Conservation (phyloP, 2,888 invertebrate species). For the Ochropacha duplaris region DNA sequence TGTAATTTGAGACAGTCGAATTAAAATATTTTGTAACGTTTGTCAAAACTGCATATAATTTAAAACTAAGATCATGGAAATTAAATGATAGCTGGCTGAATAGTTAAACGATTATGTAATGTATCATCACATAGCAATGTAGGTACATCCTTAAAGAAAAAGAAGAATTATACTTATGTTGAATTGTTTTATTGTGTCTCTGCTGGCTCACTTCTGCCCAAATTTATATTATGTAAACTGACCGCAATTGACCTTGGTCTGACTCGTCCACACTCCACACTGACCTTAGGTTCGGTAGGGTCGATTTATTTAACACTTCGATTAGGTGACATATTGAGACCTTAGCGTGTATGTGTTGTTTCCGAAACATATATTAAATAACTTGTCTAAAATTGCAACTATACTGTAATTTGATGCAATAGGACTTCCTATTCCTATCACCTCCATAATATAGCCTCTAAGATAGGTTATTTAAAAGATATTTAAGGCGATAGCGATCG, state of each 20-base stretch:
- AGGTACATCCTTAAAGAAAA: too few relatives aligned
- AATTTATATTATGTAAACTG: conserved; percentile 53
- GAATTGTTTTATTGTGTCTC: not conserved
- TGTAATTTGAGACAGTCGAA: not conserved
- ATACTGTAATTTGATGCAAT: conserved; percentile 20
- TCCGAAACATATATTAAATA: conserved; percentile 26
- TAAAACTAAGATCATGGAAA: not conserved
- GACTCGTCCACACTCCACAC: conserved; percentile 28
- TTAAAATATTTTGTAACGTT: not conserved
- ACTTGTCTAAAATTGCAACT: conserved; percentile 23
- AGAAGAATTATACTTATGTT: too few relatives aligned
- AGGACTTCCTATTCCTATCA: conserved; percentile 16
- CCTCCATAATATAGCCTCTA: not conserved
- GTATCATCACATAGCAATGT: too few relatives aligned
- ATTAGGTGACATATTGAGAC: conserved; percentile 24
- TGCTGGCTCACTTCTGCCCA: conserved; percentile 12
- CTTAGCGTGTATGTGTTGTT: conserved; percentile 27
- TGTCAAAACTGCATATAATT: not conserved
- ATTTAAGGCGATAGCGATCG: not conserved
- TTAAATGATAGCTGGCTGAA: not conserved
- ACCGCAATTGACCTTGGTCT: conserved; percentile 46
- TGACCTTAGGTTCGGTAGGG: conserved; percentile 40
- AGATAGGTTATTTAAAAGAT: too few relatives aligned
- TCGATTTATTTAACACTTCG: conserved; percentile 41
- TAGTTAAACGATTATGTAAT: not conserved